Evolutionary conservation across 1,140 invertebrate genomes (phyloP).

Genomic region (Monomorium pharaonis): DNA sequence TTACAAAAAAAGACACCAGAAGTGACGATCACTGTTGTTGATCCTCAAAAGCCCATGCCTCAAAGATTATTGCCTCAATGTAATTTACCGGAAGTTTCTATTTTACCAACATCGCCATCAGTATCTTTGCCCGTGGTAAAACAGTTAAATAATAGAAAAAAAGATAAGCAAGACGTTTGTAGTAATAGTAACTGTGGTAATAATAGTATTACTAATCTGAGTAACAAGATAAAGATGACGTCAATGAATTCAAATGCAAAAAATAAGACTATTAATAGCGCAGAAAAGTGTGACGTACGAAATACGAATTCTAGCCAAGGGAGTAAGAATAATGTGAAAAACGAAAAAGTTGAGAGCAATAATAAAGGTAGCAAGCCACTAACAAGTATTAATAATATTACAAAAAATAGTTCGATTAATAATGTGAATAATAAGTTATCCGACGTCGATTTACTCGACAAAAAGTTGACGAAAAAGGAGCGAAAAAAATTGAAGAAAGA

Average conservation of each 20-base stretch:
- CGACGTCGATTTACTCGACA: constrained; percentile 53
- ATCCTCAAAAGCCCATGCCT: constrained; percentile 80
- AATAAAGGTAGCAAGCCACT: constrained; percentile 60
- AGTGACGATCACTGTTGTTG: constrained; percentile 84
- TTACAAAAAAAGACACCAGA: constrained; percentile 85
- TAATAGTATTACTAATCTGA: constrained; percentile 67
- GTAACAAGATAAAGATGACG: constrained; percentile 63
- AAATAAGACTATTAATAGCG: constrained; percentile 61
- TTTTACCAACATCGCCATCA: constrained; percentile 77
- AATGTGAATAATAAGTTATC: constrained; percentile 30
- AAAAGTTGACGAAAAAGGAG: constrained; percentile 81
- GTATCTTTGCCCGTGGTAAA: constrained; percentile 56
- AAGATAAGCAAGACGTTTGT: constrained; percentile 74
- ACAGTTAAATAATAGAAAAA: constrained; percentile 73
- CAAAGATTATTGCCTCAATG: constrained; percentile 77
- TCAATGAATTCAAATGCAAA: constrained; percentile 63
- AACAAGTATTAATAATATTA: constrained; percentile 27
- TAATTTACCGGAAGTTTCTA: constrained; percentile 83
- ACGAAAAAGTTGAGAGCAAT: constrained; percentile 60
- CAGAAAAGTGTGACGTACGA: constrained; percentile 37
- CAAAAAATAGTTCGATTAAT: constrained; percentile 40
- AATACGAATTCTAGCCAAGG: constrained; percentile 50
- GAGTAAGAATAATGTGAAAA: constrained; percentile 59
- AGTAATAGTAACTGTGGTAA: constrained; percentile 62
- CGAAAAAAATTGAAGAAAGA: constrained; percentile 80